Evolutionary conservation across 2,888 invertebrate species (phyloP).

Genomic region (Liopterus haemorrhoidalis): DNA sequence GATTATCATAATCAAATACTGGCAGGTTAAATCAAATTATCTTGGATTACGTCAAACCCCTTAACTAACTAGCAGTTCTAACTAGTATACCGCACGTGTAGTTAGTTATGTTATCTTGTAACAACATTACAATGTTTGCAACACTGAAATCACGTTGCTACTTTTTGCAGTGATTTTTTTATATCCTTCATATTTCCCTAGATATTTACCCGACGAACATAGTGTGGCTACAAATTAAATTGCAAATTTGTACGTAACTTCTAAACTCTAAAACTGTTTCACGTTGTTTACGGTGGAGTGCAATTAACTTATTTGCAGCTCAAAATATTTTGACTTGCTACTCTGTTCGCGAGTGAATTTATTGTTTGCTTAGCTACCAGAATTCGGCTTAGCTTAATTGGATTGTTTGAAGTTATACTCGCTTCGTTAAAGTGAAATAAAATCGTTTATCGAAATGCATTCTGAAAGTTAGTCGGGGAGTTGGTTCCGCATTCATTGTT

Average conservation of each 20-base stretch:
- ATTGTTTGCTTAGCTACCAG: constrained; percentile 16
- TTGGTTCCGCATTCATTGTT: constrained; percentile 14
- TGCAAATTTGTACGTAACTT: constrained; percentile 16
- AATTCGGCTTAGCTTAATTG: constrained; percentile 18
- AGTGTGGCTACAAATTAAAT: constrained; percentile 19
- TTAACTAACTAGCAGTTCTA: constrained; percentile 41
- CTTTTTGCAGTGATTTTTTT: no score
- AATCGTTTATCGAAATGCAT: not conserved
- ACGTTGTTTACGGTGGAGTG: constrained; percentile 10
- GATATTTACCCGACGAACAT: constrained; percentile 18
- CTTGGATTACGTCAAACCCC: constrained; percentile 42
- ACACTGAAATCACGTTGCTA: no score
- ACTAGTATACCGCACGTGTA: no score
- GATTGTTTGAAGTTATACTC: constrained; percentile 15
- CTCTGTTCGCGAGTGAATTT: constrained; percentile 15
- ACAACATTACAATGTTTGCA: no score
- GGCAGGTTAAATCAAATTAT: constrained; percentile 41
- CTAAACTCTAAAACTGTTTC: constrained; percentile 9
- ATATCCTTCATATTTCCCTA: constrained; percentile 22
- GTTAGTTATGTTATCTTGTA: no score
- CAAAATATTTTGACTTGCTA: constrained; percentile 21
- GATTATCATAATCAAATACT: constrained; percentile 45
- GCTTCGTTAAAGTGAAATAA: constrained; percentile 8
- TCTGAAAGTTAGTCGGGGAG: constrained; percentile 11
- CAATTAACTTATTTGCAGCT: constrained; percentile 17